phyloP scores from a whole-genome alignment of 2,113 vertebrate species.

The Atrichornis clamosus region DNA sequence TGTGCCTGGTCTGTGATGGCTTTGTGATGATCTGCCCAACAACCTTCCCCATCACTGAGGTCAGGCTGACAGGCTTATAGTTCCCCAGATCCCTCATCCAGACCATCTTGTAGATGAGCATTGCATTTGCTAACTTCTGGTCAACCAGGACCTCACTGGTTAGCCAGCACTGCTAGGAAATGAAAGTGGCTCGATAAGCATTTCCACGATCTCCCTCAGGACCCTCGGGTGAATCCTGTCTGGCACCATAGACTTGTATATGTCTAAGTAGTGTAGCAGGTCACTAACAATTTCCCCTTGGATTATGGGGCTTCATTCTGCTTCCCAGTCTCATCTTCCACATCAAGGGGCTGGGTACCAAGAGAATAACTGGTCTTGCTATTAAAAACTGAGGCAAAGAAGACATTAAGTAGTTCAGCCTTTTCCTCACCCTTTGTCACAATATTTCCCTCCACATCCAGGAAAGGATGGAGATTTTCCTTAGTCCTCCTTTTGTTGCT shows the following conservation, averaged over 20 bases:
- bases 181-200: neutral
- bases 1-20: neutral
- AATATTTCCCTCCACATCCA: neutral
- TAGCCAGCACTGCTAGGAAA: neutral
- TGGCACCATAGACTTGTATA: neutral
- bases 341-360: neutral
- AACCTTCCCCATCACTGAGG: neutral
- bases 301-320: neutral
- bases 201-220: neutral
- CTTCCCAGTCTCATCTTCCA: neutral
- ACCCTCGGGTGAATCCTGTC: neutral
- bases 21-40: neutral
- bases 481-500: neutral
- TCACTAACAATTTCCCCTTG: neutral
- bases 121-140: neutral
- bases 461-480: neutral
- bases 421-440: neutral
- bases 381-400: neutral
- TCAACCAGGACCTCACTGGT: neutral
- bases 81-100: neutral
- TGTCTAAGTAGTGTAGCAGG: neutral
- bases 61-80: neutral
- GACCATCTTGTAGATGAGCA: neutral
- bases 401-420: neutral
- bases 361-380: neutral